Evolutionary conservation across 2,888 invertebrate species (phyloP).

Genomic region (Oligia latruncula): DNA sequence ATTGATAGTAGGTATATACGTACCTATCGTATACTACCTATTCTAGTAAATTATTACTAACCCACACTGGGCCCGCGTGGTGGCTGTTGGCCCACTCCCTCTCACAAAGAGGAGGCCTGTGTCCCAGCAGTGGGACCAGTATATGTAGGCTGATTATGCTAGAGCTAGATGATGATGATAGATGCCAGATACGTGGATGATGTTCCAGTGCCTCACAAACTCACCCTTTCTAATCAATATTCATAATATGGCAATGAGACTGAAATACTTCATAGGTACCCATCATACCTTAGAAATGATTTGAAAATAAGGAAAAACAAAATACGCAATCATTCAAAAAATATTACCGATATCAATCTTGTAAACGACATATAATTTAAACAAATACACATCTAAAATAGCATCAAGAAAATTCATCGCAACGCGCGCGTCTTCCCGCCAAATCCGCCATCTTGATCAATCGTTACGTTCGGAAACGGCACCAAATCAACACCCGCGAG

Average conservation of each 20-base stretch:
- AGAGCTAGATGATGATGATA: too few species aligned
- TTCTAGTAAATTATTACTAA: neutral
- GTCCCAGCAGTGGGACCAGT: neutral
- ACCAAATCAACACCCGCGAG: slow-evolving; percentile 82
- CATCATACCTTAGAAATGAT: neutral
- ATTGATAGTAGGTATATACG: neutral
- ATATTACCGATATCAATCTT: slow-evolving; percentile 56
- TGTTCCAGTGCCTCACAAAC: neutral
- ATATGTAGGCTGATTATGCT: neutral
- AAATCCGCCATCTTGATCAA: slow-evolving; percentile 80
- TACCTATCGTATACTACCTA: neutral
- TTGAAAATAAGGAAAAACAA: slow-evolving; percentile 20
- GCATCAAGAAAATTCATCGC: slow-evolving; percentile 62
- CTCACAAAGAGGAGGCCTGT: neutral
- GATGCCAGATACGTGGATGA: neutral
- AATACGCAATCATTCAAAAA: slow-evolving; percentile 41
- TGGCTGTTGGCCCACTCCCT: neutral
- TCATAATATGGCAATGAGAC: neutral
- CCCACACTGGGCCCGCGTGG: neutral
- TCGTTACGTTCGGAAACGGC: slow-evolving; percentile 76
- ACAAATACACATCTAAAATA: slow-evolving; percentile 55
- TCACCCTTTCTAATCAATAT: neutral
- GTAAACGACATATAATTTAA: slow-evolving; percentile 49
- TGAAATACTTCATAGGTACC: neutral
- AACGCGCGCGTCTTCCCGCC: slow-evolving; percentile 61